Percentiles rank a stretch among this genome's conserved stretches.
Conservation (phyloP, 2,888 invertebrate species). For the Ormyrus pomaceus region DNA sequence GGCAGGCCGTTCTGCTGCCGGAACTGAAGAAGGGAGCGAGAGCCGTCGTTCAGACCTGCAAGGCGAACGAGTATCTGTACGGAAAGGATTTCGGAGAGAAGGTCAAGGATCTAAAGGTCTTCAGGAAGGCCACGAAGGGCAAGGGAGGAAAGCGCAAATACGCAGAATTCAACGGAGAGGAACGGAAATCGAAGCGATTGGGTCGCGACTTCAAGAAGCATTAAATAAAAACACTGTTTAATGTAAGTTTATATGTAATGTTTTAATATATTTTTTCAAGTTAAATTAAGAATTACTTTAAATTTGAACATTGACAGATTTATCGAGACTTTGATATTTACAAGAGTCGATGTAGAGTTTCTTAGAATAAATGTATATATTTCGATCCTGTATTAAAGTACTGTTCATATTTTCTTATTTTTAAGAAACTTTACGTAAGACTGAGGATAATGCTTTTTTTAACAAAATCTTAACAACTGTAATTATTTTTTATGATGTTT, state of each 20-base stretch:
- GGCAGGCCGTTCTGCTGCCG: slow-evolving; percentile 3
- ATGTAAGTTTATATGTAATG: neutral
- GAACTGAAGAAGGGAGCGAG: slow-evolving; percentile 8
- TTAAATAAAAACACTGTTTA: neutral
- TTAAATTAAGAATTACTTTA: neutral
- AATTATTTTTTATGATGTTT: too few species aligned
- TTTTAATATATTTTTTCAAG: too few species aligned
- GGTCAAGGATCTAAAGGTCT: slow-evolving; percentile 10
- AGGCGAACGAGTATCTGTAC: slow-evolving; percentile 18
- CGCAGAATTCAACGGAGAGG: neutral
- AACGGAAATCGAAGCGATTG: slow-evolving; percentile 9
- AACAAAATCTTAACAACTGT: too few species aligned
- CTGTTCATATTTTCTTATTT: too few species aligned
- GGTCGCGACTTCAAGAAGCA: neutral
- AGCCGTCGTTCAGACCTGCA: slow-evolving; percentile 1
- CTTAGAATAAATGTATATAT: too few species aligned
- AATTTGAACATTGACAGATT: neutral
- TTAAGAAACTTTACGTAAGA: too few species aligned
- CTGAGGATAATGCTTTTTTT: too few species aligned
- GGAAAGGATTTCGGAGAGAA: slow-evolving; percentile 32
- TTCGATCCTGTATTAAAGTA: too few species aligned
- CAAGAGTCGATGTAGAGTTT: too few species aligned
- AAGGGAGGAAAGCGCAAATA: slow-evolving; percentile 18
- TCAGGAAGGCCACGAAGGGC: neutral
- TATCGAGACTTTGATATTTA: neutral